Conservation (phyloP, 2,113 vertebrate genomes). For the Suncus etruscus region DNA sequence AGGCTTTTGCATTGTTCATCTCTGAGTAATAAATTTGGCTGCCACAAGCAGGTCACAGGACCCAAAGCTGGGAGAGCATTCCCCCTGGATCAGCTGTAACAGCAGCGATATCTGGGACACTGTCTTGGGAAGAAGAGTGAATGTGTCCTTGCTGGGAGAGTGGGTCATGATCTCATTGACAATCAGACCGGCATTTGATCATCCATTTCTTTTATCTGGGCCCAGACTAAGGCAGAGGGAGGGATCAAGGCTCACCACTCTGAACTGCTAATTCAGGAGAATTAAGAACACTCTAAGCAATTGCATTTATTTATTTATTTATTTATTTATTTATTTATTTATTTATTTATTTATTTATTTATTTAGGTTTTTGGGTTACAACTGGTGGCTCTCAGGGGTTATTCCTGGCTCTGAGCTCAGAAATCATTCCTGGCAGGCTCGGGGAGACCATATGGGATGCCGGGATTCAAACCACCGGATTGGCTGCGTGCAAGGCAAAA, state of each 20-base stretch:
- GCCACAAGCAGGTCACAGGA: background rate
- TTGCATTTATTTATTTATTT: too few species aligned
- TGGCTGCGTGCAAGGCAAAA: too few species aligned
- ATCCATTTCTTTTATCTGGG: background rate
- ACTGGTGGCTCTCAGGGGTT: too few species aligned
- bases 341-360: too few species aligned
- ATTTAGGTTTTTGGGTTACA: too few species aligned
- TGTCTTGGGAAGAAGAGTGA: background rate
- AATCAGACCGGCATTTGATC: background rate
- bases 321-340: too few species aligned
- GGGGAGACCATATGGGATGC: too few species aligned
- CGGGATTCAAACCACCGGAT: too few species aligned
- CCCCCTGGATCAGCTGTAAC: background rate
- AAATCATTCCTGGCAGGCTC: background rate
- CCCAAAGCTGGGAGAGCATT: background rate
- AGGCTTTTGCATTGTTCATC: too few species aligned
- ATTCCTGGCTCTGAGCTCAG: too few species aligned
- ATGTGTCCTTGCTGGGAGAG: background rate
- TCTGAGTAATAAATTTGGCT: background rate
- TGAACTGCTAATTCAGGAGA: background rate
- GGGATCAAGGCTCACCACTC: background rate
- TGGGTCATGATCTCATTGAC: background rate
- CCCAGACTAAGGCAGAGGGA: slow-evolving; percentile 16
- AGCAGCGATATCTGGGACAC: background rate
- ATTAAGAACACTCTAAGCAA: too few species aligned